Evolutionary conservation across 2,797 vertebrate genomes (phyloP), one percentile per base, ranked within the genome.

Genomic region (Sus cebifrons): DNA sequence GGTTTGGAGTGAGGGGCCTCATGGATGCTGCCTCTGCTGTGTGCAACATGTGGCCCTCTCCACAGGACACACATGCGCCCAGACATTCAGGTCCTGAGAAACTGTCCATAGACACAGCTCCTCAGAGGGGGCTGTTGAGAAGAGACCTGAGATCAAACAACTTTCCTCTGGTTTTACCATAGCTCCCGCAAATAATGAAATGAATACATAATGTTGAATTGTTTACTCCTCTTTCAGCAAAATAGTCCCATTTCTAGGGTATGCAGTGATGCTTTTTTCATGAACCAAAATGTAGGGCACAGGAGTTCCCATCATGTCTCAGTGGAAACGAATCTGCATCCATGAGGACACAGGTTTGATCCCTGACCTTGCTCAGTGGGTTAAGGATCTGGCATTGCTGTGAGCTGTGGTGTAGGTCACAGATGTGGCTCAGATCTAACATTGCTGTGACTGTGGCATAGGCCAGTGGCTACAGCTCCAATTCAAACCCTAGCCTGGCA

Each of bases 231-330:
- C n/a, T 62, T 84, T 73, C 18, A 68, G 18, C 4, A 84, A 94
- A 87, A 92, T 44, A 74, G 7, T 54, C 27, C 25, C 12, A 85
- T 68, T 91, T 29, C 21, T 36, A 74, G 11, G 58, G 4, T 70
- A 78, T 79, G 58, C 21, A 82, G 1, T 78, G 36, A 73, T 74
- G 70, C 4, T 29, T 68, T 95, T 82, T 96, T 90, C n/a, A 49
- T 70, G 40, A 96, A 77, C 4, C 36, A 78, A 58, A 73, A 92
- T 36, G 36, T 36, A 36, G 36, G 36, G 36, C 36, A 36, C 36
- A 36, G 36, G 36, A 36, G 4, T 36, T 36, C 36, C 36, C 36
- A 36, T 36, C 36, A 36, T 36, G 36, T 36, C 36, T 36, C 36
- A 36, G 36, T 4, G 36, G 36, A 36, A 36, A 36, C 36, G 36